phyloP scores from a whole-genome alignment of 1,140 invertebrate species.

The Vanessa atalanta region DNA sequence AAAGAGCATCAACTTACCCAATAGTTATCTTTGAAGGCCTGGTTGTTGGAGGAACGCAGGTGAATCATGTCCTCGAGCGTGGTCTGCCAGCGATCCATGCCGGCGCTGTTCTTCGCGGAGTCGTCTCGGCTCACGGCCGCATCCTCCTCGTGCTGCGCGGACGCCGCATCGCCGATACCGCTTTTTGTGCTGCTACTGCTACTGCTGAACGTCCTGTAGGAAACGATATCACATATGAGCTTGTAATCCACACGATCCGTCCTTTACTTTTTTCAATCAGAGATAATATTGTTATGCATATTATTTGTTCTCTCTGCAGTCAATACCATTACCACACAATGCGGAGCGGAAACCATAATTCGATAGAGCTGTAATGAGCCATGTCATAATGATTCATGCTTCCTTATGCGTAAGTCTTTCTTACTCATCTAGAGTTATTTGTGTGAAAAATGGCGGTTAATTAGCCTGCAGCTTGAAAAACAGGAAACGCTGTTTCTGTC shows the following conservation, averaged over 20 bases:
- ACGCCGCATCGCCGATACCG: constrained; percentile 47
- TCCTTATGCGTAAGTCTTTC: constrained; percentile 56
- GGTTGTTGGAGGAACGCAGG: constrained; percentile 66
- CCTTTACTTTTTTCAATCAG: too few relatives aligned
- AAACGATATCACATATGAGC: constrained; percentile 27
- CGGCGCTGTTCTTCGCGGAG: constrained; percentile 66
- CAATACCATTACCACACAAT: too few relatives aligned
- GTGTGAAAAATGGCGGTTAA: constrained; percentile 39
- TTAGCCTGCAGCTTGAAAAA: constrained; percentile 16
- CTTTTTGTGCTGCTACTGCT: constrained; percentile 47
- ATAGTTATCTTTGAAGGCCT: constrained; percentile 73
- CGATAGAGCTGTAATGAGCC: not conserved
- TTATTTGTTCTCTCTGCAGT: too few relatives aligned
- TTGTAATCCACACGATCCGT: too few relatives aligned
- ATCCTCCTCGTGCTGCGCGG: constrained; percentile 30
- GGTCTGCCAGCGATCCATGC: constrained; percentile 77
- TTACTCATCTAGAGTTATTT: constrained; percentile 52
- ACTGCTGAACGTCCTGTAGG: constrained; percentile 59
- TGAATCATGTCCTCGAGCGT: constrained; percentile 76
- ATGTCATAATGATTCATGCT: constrained; percentile 47
- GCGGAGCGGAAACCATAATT: not conserved
- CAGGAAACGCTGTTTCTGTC: constrained; percentile 2
- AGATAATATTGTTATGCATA: too few relatives aligned
- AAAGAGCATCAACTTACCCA: constrained; percentile 50
- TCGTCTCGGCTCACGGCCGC: constrained; percentile 69